Conservation (phyloP, 2,888 invertebrate genomes). For the Panzeria rudis region DNA sequence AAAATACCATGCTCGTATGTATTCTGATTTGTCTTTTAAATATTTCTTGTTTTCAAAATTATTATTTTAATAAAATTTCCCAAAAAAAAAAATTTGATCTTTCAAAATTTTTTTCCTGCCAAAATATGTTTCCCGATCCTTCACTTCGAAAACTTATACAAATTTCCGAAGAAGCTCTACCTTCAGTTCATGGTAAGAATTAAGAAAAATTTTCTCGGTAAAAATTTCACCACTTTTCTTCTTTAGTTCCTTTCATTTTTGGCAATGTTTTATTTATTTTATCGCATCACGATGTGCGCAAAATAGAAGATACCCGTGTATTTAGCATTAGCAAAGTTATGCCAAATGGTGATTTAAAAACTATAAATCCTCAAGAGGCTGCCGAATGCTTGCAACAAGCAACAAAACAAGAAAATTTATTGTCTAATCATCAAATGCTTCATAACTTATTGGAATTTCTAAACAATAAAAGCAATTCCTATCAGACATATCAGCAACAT, state of each 20-base stretch:
- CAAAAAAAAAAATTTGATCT: conserved; percentile 43
- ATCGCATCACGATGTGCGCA: conserved; percentile 80
- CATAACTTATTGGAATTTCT: conserved; percentile 9
- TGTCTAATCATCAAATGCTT: conserved; percentile 30
- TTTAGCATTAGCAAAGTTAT: conserved; percentile 75
- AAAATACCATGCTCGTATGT: no score
- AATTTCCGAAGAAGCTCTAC: conserved; percentile 78
- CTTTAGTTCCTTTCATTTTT: conserved; percentile 78
- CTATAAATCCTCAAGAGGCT: background rate
- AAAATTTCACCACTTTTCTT: background rate
- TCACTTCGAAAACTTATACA: conserved; percentile 76
- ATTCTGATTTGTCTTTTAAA: conserved; percentile 3
- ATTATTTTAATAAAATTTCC: conserved; percentile 16
- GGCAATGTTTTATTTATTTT: conserved; percentile 78
- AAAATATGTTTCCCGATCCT: conserved; percentile 69
- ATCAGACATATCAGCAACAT: conserved; percentile 1
- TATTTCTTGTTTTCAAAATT: conserved; percentile 32
- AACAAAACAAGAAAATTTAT: conserved; percentile 24
- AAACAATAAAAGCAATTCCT: background rate
- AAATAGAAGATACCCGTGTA: conserved; percentile 78
- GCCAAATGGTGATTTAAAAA: conserved; percentile 71
- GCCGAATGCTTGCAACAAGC: conserved; percentile 2
- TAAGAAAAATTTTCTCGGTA: background rate
- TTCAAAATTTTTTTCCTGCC: background rate
- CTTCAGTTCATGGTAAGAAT: conserved; percentile 76